Evolutionary conservation across 2,888 invertebrate genomes (phyloP).

Genomic region (Nemotelus nigrinus): DNA sequence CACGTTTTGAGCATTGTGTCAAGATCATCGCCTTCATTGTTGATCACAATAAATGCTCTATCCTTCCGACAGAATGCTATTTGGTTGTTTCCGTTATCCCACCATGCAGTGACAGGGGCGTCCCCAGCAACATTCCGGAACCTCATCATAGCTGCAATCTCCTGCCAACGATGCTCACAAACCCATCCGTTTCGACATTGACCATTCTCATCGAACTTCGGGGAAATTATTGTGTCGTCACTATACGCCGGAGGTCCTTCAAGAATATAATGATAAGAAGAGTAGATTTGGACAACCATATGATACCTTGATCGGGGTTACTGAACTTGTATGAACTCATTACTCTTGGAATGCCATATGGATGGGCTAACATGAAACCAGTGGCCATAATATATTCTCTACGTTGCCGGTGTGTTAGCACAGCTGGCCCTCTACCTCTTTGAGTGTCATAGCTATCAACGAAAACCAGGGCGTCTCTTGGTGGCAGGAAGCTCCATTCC

Average conservation of each 20-base stretch:
- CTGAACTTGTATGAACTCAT: slow-evolving; percentile 84
- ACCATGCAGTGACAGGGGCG: slow-evolving; percentile 72
- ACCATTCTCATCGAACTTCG: slow-evolving; percentile 70
- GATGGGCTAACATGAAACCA: slow-evolving; percentile 77
- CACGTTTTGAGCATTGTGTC: slow-evolving; percentile 63
- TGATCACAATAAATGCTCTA: slow-evolving; percentile 59
- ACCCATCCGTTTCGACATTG: slow-evolving; percentile 72
- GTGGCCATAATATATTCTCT: slow-evolving; percentile 65
- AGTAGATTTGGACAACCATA: too few species aligned
- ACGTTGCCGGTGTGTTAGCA: slow-evolving; percentile 61
- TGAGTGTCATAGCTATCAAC: slow-evolving; percentile 94
- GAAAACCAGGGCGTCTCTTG: slow-evolving; percentile 75
- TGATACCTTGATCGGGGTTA: slow-evolving; percentile 59
- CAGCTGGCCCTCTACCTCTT: slow-evolving; percentile 70
- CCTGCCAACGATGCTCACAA: slow-evolving; percentile 81
- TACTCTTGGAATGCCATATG: slow-evolving; percentile 78
- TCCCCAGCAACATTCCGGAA: slow-evolving; percentile 73
- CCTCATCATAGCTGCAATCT: slow-evolving; percentile 76
- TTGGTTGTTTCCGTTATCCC: slow-evolving; percentile 79
- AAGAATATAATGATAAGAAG: too few species aligned
- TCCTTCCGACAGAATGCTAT: slow-evolving; percentile 81
- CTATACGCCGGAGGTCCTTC: slow-evolving; percentile 68
- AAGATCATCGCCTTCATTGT: slow-evolving; percentile 62
- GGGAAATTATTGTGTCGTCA: slow-evolving; percentile 66
- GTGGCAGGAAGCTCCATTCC: slow-evolving; percentile 73